Conservation (phyloP, 2,888 invertebrate genomes). For the Plagiodera versicolora region DNA sequence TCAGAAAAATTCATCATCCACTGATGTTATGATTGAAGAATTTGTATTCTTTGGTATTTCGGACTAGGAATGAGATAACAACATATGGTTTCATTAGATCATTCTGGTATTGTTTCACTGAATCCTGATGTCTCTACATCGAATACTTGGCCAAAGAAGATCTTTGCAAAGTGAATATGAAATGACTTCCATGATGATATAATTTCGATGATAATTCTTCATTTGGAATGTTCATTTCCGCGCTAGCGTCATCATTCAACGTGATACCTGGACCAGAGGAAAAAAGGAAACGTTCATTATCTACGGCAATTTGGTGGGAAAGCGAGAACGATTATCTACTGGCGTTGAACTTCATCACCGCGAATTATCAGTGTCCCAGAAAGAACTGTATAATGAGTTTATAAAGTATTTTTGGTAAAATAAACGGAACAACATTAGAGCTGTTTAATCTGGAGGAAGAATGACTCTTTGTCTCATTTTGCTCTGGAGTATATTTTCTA, state of each 20-base stretch:
- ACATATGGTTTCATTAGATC: too few relatives aligned
- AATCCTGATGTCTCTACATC: too few relatives aligned
- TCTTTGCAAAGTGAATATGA: too few relatives aligned
- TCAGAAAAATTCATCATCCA: too few relatives aligned
- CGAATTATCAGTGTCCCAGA: constrained; percentile 22
- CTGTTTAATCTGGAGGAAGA: constrained; percentile 48
- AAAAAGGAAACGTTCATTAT: neutral
- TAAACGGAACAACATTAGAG: constrained; percentile 48
- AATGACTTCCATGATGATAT: too few relatives aligned
- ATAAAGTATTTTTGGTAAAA: constrained; percentile 42
- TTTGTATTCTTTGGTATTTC: too few relatives aligned
- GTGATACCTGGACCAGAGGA: neutral
- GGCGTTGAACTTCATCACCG: neutral
- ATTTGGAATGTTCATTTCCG: neutral
- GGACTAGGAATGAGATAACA: too few relatives aligned
- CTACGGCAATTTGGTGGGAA: neutral
- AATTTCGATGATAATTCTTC: neutral
- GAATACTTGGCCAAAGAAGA: too few relatives aligned
- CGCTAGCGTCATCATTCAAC: neutral
- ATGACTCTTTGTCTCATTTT: constrained; percentile 35
- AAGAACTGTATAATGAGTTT: constrained; percentile 43
- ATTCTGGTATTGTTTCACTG: too few relatives aligned
- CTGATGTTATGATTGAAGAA: too few relatives aligned
- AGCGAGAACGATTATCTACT: neutral
- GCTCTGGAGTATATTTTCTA: neutral